These are phyloP conservation scores for Cerastoderma edule DNA, from an alignment of 2,888 invertebrate species.

Conservation along the genomic window DNA sequence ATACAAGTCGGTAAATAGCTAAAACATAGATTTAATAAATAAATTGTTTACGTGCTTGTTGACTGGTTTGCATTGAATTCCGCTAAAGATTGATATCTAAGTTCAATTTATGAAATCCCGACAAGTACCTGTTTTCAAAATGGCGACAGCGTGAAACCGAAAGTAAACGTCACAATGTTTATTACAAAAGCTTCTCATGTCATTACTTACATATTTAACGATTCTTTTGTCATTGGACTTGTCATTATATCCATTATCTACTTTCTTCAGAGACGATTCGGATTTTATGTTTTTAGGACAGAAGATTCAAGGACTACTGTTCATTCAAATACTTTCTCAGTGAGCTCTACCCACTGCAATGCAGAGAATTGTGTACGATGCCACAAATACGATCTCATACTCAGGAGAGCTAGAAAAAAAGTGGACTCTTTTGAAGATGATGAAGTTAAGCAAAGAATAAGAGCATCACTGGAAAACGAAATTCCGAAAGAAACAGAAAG, in stretches of 20 bases:
- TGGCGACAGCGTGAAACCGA: constrained; percentile 12
- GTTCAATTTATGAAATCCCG: constrained; percentile 23
- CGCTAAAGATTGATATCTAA: too few species aligned
- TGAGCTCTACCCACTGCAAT: constrained; percentile 47
- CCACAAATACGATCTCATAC: constrained; percentile 47
- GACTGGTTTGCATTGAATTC: too few species aligned
- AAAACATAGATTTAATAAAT: too few species aligned
- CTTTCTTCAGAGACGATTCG: constrained; percentile 20
- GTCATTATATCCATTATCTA: constrained; percentile 15
- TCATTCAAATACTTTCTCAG: not conserved
- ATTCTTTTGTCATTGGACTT: constrained; percentile 33
- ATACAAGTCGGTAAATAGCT: too few species aligned
- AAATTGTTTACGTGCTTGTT: too few species aligned
- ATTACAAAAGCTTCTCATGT: not conserved
- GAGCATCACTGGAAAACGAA: constrained; percentile 2
- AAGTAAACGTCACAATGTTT: not conserved
- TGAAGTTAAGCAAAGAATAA: not conserved
- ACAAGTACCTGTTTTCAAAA: constrained; percentile 29
- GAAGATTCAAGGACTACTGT: not conserved
- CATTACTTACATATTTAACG: constrained; percentile 1
- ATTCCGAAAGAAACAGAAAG: not conserved
- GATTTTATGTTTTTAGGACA: constrained; percentile 30
- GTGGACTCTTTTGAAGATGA: not conserved
- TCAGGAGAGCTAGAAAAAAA: not conserved
- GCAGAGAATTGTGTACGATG: constrained; percentile 73